These are phyloP conservation scores for Clostera curtula DNA, from an alignment of 2,888 invertebrate species.

Conservation along the genomic window DNA sequence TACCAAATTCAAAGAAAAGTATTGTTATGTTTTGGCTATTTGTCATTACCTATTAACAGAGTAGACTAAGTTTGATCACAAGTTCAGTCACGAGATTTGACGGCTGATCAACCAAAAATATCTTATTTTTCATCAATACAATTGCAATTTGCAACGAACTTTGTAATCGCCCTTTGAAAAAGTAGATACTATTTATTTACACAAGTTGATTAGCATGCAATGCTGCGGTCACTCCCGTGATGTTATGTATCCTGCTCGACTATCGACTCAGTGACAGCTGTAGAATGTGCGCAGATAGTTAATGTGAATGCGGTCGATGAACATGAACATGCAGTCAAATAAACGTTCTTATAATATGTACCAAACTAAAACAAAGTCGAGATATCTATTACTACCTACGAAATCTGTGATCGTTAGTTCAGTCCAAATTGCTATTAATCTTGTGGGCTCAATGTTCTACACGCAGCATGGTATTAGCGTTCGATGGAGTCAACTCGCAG, in stretches of 20 bases:
- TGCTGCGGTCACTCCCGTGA: constrained; percentile 21
- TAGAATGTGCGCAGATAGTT: constrained; percentile 35
- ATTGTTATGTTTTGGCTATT: no score
- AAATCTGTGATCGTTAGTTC: constrained; percentile 55
- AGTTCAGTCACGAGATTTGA: no score
- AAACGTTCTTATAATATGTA: constrained; percentile 29
- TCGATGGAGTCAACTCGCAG: constrained; percentile 48
- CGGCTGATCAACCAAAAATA: no score
- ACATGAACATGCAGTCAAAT: constrained; percentile 44
- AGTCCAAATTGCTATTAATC: constrained; percentile 41
- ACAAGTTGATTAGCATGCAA: constrained; percentile 30
- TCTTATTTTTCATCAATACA: no score
- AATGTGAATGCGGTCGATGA: constrained; percentile 32
- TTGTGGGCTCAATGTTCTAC: constrained; percentile 72
- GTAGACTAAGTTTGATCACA: no score
- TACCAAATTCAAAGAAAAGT: no score
- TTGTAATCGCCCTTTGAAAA: no score
- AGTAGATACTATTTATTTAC: constrained; percentile 29
- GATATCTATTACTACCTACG: constrained; percentile 36
- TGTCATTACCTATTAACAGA: no score
- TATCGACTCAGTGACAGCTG: constrained; percentile 19
- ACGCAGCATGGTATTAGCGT: constrained; percentile 61
- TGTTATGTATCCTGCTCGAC: constrained; percentile 37
- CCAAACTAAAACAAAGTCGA: constrained; percentile 39
- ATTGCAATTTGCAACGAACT: no score